Conservation (phyloP, 2,888 invertebrate species). For the Sarcophaga carnaria region DNA sequence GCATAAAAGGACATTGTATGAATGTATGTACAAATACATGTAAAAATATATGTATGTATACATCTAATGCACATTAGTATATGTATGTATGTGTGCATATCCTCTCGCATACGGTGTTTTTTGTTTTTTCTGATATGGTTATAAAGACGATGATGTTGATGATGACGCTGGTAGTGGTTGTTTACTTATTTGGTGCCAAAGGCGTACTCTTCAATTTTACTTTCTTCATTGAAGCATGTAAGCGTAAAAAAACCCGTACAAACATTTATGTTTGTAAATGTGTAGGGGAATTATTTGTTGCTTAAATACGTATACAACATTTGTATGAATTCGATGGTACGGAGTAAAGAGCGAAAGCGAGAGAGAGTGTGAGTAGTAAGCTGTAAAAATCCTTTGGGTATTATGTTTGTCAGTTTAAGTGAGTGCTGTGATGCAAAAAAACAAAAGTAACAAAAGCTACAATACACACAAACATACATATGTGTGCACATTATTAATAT, state of each 20-base stretch:
- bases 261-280: constrained; percentile 14
- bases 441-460: constrained; percentile 8
- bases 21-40: background rate
- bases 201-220: constrained; percentile 67
- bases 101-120: constrained; percentile 9
- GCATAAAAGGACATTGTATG: constrained; percentile 55
- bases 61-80: background rate
- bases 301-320: constrained; percentile 1
- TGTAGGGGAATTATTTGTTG: constrained; percentile 46
- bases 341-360: too few relatives aligned
- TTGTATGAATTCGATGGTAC: background rate
- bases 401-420: constrained; percentile 72
- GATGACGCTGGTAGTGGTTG: constrained; percentile 50
- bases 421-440: constrained; percentile 66
- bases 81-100: background rate
- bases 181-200: constrained; percentile 66
- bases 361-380: background rate
- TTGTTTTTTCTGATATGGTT: constrained; percentile 36
- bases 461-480: background rate
- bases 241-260: constrained; percentile 48
- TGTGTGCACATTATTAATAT: background rate
- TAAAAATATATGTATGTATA: background rate
- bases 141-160: constrained; percentile 39
- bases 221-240: constrained; percentile 62
- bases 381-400: constrained; percentile 67